Percentiles rank a stretch among this genome's conserved stretches.
These are phyloP conservation scores for Chloromyia formosa DNA, from an alignment of 2,888 invertebrate species.

Conservation along the genomic window DNA sequence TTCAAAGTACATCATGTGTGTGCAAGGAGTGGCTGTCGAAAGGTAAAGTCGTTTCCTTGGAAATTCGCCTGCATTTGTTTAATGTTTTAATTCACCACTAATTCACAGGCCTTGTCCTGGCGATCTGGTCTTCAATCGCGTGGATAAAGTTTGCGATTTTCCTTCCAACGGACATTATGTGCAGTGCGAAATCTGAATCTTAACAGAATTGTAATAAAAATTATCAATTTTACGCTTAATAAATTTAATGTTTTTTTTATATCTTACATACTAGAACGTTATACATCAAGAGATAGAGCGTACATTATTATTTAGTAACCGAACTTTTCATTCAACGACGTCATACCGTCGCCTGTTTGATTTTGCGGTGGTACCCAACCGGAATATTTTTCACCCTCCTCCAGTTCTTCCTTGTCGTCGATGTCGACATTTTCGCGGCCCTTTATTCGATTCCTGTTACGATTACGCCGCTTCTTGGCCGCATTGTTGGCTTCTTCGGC, in stretches of 20 bases:
- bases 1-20: slow-evolving; percentile 33
- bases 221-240: too few relatives aligned
- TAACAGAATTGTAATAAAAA: too few relatives aligned
- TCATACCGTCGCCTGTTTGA: slow-evolving; percentile 81
- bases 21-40: not conserved
- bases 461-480: slow-evolving; percentile 55
- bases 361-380: slow-evolving; percentile 81
- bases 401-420: slow-evolving; percentile 64
- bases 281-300: too few relatives aligned
- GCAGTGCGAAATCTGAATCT: slow-evolving; percentile 6
- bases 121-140: not conserved
- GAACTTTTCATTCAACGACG: slow-evolving; percentile 78
- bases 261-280: too few relatives aligned
- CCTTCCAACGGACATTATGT: slow-evolving; percentile 6
- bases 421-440: slow-evolving; percentile 60
- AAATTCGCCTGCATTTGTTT: not conserved
- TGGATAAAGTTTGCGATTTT: slow-evolving; percentile 34
- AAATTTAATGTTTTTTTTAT: too few relatives aligned
- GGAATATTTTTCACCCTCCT: slow-evolving; percentile 71
- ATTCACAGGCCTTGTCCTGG: slow-evolving; percentile 21
- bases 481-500: slow-evolving; percentile 38
- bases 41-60: not conserved
- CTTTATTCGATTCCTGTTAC: slow-evolving; percentile 58
- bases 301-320: slow-evolving; percentile 75
- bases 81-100: not conserved